Percentiles rank a stretch among this genome's conserved stretches.
Conservation (phyloP, 1,140 invertebrate species). For the Branchinecta lindahli region DNA sequence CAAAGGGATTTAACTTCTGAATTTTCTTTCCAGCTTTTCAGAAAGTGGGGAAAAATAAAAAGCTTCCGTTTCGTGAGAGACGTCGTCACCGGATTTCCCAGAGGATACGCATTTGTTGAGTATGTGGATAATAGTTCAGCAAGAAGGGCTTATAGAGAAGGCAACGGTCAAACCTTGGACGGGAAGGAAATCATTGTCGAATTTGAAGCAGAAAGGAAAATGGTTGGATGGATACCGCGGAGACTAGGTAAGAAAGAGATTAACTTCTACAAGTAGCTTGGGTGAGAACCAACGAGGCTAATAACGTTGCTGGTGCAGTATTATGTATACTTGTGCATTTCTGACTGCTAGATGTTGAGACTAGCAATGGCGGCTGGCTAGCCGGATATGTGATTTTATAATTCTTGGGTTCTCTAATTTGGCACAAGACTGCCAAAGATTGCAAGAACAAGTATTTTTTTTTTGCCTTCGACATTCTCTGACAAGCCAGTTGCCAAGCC, state of each 20-base stretch:
- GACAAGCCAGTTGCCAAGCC: too few species aligned
- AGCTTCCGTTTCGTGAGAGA: constrained; percentile 53
- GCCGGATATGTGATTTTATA: too few species aligned
- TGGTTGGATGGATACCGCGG: constrained; percentile 66
- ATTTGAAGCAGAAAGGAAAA: constrained; percentile 36
- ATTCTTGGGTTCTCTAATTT: too few species aligned
- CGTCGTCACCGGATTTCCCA: constrained; percentile 62
- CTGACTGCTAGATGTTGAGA: too few species aligned
- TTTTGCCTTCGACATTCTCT: too few species aligned
- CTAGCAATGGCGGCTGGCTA: too few species aligned
- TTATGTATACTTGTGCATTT: too few species aligned
- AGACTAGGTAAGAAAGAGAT: constrained; percentile 41
- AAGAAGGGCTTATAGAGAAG: constrained; percentile 41
- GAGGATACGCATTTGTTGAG: constrained; percentile 72
- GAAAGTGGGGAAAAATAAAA: constrained; percentile 46
- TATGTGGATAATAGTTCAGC: constrained; percentile 46
- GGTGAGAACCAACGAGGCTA: background rate
- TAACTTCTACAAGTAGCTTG: background rate
- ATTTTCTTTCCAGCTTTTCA: constrained; percentile 40
- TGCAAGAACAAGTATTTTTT: too few species aligned
- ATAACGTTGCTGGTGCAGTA: too few species aligned
- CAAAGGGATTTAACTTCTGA: too few species aligned
- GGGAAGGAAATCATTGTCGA: constrained; percentile 39
- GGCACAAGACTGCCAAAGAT: too few species aligned
- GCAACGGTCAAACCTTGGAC: constrained; percentile 51